Base-by-base conservation (phyloP, 2,113 vertebrate genomes). In the Hippocampus comes region DNA sequence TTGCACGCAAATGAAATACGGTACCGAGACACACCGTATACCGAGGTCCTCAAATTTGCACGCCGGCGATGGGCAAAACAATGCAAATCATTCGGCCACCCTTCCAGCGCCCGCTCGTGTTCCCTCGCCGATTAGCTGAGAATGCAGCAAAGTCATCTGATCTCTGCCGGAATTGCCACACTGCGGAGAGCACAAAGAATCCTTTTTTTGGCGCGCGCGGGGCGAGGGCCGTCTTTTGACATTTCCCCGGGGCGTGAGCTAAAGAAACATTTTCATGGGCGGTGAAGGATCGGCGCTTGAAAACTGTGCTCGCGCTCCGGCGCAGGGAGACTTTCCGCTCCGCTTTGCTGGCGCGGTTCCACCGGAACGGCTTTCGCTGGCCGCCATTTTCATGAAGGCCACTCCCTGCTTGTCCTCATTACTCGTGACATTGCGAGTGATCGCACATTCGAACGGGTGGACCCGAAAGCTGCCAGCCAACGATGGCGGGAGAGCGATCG, bases 81-180 rank as follows among this genome's bases (percentile, higher is more conserved):
- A 38, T 6, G 34, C 34, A 5, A 38, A 38, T 38, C 34, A 0
- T 38, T 38, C 5, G 34, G 34, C 34, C 34, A 38, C 34, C 70
- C 60, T 74, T 65, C 63, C 65, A 59, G 60, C 63, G 71, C 75
- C 53, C 65, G 25, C 71, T 71, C 83, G 77, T 79, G 82, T 86
- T 82, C 51, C 69, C 55, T 75, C 70, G 74, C 53, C 51, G 66
- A 74, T 46, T 66, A 76, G 78, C 84, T 72, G 79, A 80, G 72
- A 61, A 63, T 72, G 75, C 76, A 56, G 70, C n/a, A 80, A 64
- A 64, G 76, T 51, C 5, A 3, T n/a, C 74, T 18, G 41, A 70
- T 78, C 55, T 63, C 72, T 73, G 23, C 15, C 53, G 70, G 5
- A 57, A 69, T 83, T 87, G 74, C 71, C 77, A 72, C 77, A 66